These are phyloP conservation scores for Neuroterus valhalla DNA, from an alignment of 1,140 invertebrate genomes.

Conservation along the genomic window DNA sequence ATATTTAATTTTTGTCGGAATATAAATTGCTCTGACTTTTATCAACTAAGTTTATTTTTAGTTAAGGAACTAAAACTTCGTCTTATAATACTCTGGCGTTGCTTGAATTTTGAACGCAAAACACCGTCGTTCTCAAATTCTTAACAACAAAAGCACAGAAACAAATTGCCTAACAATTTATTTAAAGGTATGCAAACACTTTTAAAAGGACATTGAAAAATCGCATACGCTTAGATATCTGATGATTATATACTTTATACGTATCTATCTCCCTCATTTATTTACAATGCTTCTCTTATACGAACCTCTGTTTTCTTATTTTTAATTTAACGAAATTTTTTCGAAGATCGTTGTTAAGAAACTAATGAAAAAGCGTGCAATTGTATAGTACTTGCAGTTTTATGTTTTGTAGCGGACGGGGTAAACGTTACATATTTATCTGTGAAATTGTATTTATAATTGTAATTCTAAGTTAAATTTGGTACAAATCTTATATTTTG, in stretches of 20 bases:
- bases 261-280: constrained; percentile 62
- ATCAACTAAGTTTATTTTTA: neutral
- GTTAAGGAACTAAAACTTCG: constrained; percentile 18
- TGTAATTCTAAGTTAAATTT: too few species aligned
- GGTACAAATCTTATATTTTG: too few species aligned
- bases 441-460: too few species aligned
- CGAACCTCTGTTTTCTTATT: constrained; percentile 40
- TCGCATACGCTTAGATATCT: constrained; percentile 70
- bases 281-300: constrained; percentile 55
- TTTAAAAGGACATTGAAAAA: constrained; percentile 75
- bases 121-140: constrained; percentile 48
- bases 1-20: too few species aligned
- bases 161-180: constrained; percentile 69
- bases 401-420: too few species aligned
- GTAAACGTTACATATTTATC: too few species aligned
- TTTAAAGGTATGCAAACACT: constrained; percentile 70
- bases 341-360: constrained; percentile 68
- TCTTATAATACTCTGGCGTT: constrained; percentile 56
- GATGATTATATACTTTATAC: constrained; percentile 62
- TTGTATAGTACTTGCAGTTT: constrained; percentile 26
- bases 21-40: constrained; percentile 14
- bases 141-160: constrained; percentile 68
- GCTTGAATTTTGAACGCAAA: constrained; percentile 66
- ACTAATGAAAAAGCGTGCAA: constrained; percentile 55
- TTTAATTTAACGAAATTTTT: constrained; percentile 52